Base-by-base conservation (phyloP, 2,888 invertebrate species). In the Bugulina stolonifera region DNA sequence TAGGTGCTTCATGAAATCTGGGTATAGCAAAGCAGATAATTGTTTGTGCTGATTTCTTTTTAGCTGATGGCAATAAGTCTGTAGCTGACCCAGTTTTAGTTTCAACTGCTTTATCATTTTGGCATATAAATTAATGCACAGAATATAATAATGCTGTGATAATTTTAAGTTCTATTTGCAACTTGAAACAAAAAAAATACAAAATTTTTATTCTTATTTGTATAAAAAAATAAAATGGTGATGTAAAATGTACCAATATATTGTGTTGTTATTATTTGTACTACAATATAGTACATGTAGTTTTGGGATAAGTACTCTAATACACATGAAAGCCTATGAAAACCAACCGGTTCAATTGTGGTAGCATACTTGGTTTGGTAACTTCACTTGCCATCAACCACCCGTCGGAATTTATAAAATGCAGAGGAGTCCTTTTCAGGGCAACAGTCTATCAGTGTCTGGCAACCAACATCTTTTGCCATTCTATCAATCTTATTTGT, bases 391-490 rank as follows among this genome's bases (percentile, higher is more conserved):
- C n/a, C n/a, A n/a, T n/a, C n/a, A n/a, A n/a, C n/a, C n/a, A 29
- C 29, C 27, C 64, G 22, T 14, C 32, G 64, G 32, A 29, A 64
- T n/a, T 64, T 64, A 32, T 64, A 64, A 32, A 64, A 64, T 29
- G 64, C 27, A 32, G 32, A 64, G 32, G 25, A 3, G 32, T 64
- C 64, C n/a, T 64, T 64, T 18, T 14, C 22, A 64, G 64, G 64
- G 27, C 27, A 25, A 32, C 64, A 64, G 64, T 64, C 64, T 64
- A 64, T 64, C 32, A 64, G 22, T 64, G 64, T 64, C 77, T 78
- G 74, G 74, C 81, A 82, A 0, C 81, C 81, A 70, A 78, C 78
- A 29, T 75, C 76, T 69, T 75, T 72, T 1, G 79, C 81, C 71
- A 81, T 75, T 0, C 77, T 77, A 35, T 75, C 75, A 0, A 80